Conservation (phyloP, 2,888 invertebrate species). For the Hoplodrina blanda region DNA sequence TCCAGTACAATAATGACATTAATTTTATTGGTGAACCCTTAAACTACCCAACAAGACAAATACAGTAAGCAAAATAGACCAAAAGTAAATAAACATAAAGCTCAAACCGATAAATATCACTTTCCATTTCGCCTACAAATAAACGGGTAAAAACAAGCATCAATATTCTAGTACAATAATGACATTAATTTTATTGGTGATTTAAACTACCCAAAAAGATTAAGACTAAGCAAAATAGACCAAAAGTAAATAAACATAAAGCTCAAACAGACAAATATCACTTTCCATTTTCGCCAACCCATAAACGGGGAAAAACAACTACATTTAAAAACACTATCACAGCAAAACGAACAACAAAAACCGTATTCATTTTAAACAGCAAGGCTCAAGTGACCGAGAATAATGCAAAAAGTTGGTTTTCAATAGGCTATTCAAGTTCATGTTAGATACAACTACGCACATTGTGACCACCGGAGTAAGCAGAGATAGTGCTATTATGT, state of each 20-base stretch:
- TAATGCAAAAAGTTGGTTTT: constrained; percentile 74
- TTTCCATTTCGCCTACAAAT: constrained; percentile 9
- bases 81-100: neutral
- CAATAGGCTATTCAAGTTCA: constrained; percentile 80
- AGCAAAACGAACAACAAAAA: constrained; percentile 32
- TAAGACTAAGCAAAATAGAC: neutral
- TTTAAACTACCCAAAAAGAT: neutral
- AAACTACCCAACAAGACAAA: neutral
- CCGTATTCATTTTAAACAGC: constrained; percentile 49
- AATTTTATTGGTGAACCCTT: neutral
- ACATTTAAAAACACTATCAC: constrained; percentile 39
- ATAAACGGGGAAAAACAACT: constrained; percentile 20
- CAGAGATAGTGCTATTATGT: constrained; percentile 73
- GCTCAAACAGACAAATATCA: constrained; percentile 27
- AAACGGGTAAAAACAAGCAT: constrained; percentile 15
- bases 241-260: neutral
- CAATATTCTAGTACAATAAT: too few relatives aligned
- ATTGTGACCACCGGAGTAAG: constrained; percentile 72
- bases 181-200: too few relatives aligned
- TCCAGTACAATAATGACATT: neutral
- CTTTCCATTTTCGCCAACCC: constrained; percentile 10
- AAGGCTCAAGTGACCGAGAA: constrained; percentile 67
- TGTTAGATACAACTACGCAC: constrained; percentile 74
- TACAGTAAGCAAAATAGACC: neutral
- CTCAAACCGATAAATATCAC: constrained; percentile 27